A percentile compares a stretch with the other conserved stretches of the same genome.
phyloP scores from a whole-genome alignment of 2,113 vertebrate species.

The Podarcis cretensis region DNA sequence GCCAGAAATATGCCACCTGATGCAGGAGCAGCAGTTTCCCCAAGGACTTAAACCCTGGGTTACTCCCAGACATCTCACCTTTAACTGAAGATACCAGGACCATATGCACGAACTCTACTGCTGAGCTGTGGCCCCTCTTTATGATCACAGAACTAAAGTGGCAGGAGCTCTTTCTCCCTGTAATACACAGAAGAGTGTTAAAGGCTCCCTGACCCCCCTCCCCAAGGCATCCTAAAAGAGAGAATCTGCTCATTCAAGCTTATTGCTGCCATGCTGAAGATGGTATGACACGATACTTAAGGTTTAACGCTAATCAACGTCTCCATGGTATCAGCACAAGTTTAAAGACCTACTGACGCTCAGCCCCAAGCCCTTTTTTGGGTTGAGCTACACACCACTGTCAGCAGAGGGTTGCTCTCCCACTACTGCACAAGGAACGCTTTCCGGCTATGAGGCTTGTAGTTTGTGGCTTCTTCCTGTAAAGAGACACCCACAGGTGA shows the following conservation, averaged over 20 bases:
- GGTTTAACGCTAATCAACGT: not conserved
- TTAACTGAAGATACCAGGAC: not conserved
- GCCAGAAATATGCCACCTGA: too few relatives aligned
- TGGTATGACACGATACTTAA: not conserved
- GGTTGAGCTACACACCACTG: not conserved
- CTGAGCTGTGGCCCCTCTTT: fast-evolving
- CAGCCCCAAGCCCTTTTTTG: not conserved
- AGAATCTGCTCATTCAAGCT: not conserved
- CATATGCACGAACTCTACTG: not conserved
- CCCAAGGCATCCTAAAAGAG: not conserved
- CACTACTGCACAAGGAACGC: not conserved
- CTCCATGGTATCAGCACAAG: not conserved
- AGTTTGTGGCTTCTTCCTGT: not conserved
- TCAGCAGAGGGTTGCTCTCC: not conserved
- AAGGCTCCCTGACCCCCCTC: not conserved
- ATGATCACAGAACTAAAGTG: not conserved
- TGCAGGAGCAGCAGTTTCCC: not conserved
- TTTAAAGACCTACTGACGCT: not conserved
- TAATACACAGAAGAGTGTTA: not conserved
- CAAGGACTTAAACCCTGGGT: not conserved
- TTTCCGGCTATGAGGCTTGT: too few relatives aligned
- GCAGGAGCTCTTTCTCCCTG: not conserved
- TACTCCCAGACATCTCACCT: not conserved
- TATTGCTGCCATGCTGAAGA: not conserved
- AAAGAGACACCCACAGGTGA: not conserved